Evolutionary conservation across 2,888 invertebrate species (phyloP), one percentile per base, ranked within the genome.

Genomic region (Catocala nupta): DNA sequence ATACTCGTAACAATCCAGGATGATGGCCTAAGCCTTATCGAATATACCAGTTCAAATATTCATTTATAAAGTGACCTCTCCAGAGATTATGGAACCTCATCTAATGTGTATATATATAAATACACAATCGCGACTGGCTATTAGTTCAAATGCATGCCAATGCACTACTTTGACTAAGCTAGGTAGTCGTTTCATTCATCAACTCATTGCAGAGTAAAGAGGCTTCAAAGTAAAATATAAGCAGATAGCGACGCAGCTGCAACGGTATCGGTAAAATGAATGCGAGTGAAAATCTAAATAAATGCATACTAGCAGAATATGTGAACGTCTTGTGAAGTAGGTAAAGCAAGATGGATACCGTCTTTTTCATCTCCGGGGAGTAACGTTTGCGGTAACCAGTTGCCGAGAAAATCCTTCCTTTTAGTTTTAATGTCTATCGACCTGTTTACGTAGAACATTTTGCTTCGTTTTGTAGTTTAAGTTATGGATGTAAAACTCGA

Each of bases 311-410:
- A 56, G 55, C 53, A 54, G 57, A 68, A 74, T 71, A 77, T 63
- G 64, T 56, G 77, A 65, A 63, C 63, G 66, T 59, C 67, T 71
- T 66, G 60, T 75, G 62, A 70, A 72, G 67, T 70, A 63, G 65
- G 63, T 45, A 64, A 65, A 63, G 64, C 60, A 71, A 67, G 75
- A 74, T 63, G 67, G 66, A 77, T 69, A 71, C 61, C 69, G 66
- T 71, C 71, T 75, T 63, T 75, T 67, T 71, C 69, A 77, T 75
- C 78, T 72, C 78, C 50, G 59, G 70, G 59, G 78, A 75, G 65
- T 58, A 56, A 42, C 69, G 56, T 63, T 77, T 66, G 65, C 59
- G 66, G 75, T 71, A 65, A 74, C 63, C 60, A 68, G 56, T 71
- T 58, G 61, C 44, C 56, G 65, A 60, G 66, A 65, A 75, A 74